These are phyloP conservation scores for Melieria omissa DNA, from an alignment of 2,888 invertebrate species.

Conservation along the genomic window DNA sequence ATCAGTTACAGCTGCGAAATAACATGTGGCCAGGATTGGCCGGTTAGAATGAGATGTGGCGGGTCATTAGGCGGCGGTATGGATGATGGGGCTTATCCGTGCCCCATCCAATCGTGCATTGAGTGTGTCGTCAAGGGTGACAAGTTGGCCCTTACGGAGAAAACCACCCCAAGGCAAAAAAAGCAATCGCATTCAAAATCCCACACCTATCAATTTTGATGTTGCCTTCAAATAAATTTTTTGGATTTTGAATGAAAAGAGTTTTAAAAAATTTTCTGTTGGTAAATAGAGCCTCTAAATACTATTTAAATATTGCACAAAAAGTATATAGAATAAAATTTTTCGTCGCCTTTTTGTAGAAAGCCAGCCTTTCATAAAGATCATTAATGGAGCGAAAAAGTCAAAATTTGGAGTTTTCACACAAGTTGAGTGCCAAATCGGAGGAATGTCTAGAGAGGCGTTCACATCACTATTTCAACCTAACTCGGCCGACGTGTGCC, in stretches of 20 bases:
- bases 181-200: slow-evolving; percentile 28
- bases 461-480: slow-evolving; percentile 37
- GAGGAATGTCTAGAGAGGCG: slow-evolving; percentile 36
- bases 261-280: slow-evolving; percentile 54
- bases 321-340: slow-evolving; percentile 45
- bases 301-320: slow-evolving; percentile 35
- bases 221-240: slow-evolving; percentile 41
- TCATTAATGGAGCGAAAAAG: slow-evolving; percentile 47
- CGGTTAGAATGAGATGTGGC: no score
- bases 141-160: not conserved
- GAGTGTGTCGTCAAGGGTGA: not conserved
- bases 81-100: no score
- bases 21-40: no score
- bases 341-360: slow-evolving; percentile 29
- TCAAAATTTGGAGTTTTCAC: slow-evolving; percentile 46
- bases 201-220: slow-evolving; percentile 19
- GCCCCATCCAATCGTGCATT: no score
- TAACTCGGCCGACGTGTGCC: slow-evolving; percentile 34
- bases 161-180: slow-evolving; percentile 27
- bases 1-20: no score
- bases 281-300: slow-evolving; percentile 44
- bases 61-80: no score
- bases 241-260: slow-evolving; percentile 52
- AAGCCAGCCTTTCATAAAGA: slow-evolving; percentile 27
- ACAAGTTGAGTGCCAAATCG: slow-evolving; percentile 41